Evolutionary conservation across 2,797 vertebrate species (phyloP).

Genomic region (Aphelocoma californica): DNA sequence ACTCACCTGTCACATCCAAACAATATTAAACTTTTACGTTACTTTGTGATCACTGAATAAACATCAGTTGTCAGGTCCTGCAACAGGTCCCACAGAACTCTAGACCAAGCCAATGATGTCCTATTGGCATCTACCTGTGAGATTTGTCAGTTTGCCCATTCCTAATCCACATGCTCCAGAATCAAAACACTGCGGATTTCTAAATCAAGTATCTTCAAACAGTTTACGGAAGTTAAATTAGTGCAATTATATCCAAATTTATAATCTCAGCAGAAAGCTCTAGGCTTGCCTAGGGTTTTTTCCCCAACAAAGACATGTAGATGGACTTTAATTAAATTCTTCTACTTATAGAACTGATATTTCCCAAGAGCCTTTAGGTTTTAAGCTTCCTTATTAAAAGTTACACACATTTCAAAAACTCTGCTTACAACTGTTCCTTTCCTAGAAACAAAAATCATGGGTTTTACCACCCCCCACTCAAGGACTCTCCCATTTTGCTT

Average conservation of each 20-base stretch:
- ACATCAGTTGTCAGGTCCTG: neutral
- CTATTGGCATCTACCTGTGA: neutral
- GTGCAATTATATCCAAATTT: neutral
- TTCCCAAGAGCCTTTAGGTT: conserved; percentile 2
- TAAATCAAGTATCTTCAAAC: neutral
- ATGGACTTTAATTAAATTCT: conserved; percentile 28
- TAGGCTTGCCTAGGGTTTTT: neutral
- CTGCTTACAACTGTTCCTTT: neutral
- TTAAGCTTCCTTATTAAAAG: neutral
- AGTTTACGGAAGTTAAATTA: neutral
- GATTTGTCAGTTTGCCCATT: neutral
- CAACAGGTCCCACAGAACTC: neutral
- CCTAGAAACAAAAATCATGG: neutral
- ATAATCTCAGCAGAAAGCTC: neutral
- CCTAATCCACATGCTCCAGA: neutral
- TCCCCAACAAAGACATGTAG: neutral
- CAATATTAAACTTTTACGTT: neutral
- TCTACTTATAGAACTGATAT: neutral
- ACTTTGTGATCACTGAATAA: neutral
- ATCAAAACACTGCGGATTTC: neutral
- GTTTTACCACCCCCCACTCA: neutral
- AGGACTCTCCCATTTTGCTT: neutral
- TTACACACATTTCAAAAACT: neutral
- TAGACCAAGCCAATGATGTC: neutral
- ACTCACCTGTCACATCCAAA: neutral